These are phyloP conservation scores for Eilema sororculum DNA, from an alignment of 2,888 invertebrate species.

Conservation along the genomic window DNA sequence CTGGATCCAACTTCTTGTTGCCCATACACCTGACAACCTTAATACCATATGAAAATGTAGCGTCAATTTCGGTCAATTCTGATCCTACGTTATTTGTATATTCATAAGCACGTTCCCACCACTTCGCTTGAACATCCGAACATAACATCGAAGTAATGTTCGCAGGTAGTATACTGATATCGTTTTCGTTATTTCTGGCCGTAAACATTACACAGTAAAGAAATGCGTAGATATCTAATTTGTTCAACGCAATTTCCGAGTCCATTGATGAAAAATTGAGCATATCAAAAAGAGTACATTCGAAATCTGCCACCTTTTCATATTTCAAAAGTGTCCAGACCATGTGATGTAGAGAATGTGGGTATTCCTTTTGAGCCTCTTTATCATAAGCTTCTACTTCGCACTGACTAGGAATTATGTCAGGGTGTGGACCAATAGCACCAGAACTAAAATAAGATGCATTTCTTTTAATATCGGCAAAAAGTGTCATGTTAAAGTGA, in stretches of 20 bases:
- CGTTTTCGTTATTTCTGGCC: slow-evolving; percentile 76
- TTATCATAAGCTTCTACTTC: slow-evolving; percentile 91
- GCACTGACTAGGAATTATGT: slow-evolving; percentile 85
- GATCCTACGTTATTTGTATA: slow-evolving; percentile 87
- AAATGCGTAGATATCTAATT: slow-evolving; percentile 94
- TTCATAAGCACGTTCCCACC: slow-evolving; percentile 91
- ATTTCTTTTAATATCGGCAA: too few relatives aligned
- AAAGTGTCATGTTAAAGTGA: too few relatives aligned
- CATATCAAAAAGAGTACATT: slow-evolving; percentile 89
- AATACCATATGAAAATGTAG: slow-evolving; percentile 92
- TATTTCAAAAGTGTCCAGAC: slow-evolving; percentile 93
- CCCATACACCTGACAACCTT: slow-evolving; percentile 94
- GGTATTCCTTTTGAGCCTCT: slow-evolving; percentile 89
- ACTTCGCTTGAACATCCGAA: slow-evolving; percentile 89
- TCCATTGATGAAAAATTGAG: slow-evolving; percentile 85
- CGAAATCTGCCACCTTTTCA: slow-evolving; percentile 85
- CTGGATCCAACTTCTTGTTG: slow-evolving; percentile 93
- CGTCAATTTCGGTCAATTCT: slow-evolving; percentile 88
- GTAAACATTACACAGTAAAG: slow-evolving; percentile 90
- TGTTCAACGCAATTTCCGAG: slow-evolving; percentile 90
- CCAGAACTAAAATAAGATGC: background rate
- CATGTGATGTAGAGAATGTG: slow-evolving; percentile 92
- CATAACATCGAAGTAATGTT: slow-evolving; percentile 90
- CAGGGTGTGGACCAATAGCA: background rate
- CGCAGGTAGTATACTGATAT: slow-evolving; percentile 88